Conservation (phyloP, 2,888 invertebrate genomes). For the Prionchulus punctatus region DNA sequence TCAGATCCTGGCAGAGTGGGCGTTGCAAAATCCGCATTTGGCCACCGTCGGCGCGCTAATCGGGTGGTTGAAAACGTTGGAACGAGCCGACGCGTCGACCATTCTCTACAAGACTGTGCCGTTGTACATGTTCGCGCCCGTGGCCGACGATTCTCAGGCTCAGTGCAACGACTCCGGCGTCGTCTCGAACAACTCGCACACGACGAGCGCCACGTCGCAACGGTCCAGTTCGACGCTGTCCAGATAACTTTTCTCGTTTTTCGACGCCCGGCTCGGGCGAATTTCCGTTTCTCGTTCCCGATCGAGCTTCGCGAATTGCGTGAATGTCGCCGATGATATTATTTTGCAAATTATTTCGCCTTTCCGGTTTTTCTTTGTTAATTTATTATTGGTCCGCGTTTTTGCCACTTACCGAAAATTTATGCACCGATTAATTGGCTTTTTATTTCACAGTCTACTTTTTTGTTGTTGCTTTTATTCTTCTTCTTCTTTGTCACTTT, state of each 20-base stretch:
- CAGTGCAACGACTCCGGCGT: constrained; percentile 5
- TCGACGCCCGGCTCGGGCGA: no score
- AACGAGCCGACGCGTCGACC: constrained; percentile 46
- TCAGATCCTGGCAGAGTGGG: constrained; percentile 41
- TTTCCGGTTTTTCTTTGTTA: no score
- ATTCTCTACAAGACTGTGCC: constrained; percentile 44
- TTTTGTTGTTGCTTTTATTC: no score
- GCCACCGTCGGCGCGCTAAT: constrained; percentile 43
- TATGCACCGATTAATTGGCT: no score
- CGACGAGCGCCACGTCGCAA: constrained; percentile 7
- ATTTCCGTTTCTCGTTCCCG: no score
- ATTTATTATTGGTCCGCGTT: no score
- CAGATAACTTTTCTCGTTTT: not conserved
- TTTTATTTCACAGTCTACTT: no score
- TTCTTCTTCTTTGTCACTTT: no score
- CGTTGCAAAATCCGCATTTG: constrained; percentile 27
- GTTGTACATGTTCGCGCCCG: constrained; percentile 31
- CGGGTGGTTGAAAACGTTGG: constrained; percentile 44
- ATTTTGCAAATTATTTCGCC: no score
- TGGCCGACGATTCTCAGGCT: not conserved
- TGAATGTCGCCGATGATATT: no score
- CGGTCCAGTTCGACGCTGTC: constrained; percentile 4
- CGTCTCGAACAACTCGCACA: not conserved
- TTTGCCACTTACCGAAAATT: no score
- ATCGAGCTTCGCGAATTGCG: no score